Evolutionary conservation across 2,888 invertebrate species (phyloP).

Genomic region (Mylabris sibirica): DNA sequence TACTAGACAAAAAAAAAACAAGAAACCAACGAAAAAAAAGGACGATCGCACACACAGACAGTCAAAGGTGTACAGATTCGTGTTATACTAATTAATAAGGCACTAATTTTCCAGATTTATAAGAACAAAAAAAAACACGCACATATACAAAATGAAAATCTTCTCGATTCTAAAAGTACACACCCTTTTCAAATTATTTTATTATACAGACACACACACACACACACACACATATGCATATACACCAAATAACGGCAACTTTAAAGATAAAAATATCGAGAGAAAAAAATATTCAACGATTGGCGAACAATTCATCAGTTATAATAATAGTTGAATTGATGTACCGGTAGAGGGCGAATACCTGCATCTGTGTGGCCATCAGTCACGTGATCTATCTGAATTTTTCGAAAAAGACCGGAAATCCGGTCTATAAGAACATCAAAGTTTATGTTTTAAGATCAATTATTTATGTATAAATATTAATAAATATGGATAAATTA

Average conservation of each 20-base stretch:
- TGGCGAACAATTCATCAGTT: slow-evolving; percentile 7
- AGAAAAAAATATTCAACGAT: slow-evolving; percentile 7
- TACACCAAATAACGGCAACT: slow-evolving; percentile 11
- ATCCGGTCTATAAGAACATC: background rate
- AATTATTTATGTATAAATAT: too few relatives aligned
- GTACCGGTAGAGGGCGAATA: background rate
- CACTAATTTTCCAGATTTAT: background rate
- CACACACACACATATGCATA: too few relatives aligned
- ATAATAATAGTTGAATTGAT: background rate
- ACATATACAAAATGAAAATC: background rate
- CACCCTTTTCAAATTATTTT: background rate
- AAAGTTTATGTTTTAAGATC: background rate
- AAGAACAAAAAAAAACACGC: background rate
- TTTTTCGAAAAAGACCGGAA: background rate
- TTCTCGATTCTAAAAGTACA: background rate
- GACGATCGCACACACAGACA: slow-evolving; percentile 1
- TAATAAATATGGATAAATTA: too few relatives aligned
- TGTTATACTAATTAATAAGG: background rate
- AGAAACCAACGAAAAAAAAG: background rate
- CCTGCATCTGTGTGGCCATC: too few relatives aligned
- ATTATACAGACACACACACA: too few relatives aligned
- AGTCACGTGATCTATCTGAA: too few relatives aligned
- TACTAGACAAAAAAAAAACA: background rate
- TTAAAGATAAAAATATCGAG: background rate
- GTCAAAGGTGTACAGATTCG: background rate